These are phyloP conservation scores for Eupsilia transversa DNA, from an alignment of 2,888 invertebrate genomes.

Conservation along the genomic window DNA sequence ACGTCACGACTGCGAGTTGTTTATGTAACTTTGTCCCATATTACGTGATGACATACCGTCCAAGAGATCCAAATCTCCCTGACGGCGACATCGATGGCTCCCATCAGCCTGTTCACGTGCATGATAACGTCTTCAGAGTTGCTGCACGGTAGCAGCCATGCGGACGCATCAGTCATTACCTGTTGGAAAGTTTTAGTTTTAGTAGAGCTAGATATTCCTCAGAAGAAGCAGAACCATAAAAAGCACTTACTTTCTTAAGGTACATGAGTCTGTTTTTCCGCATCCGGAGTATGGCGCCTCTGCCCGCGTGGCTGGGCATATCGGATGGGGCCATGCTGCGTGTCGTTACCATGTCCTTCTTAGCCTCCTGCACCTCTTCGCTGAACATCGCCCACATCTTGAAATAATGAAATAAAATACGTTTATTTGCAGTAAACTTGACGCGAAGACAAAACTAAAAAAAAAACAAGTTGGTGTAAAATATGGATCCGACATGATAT, in stretches of 20 bases:
- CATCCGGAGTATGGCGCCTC: constrained; percentile 92
- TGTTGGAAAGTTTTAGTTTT: constrained; percentile 68
- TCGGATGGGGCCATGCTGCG: constrained; percentile 91
- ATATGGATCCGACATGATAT: too few species aligned
- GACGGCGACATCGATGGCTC: constrained; percentile 90
- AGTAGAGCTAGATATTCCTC: too few species aligned
- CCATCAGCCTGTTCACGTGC: constrained; percentile 92
- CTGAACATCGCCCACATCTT: constrained; percentile 94
- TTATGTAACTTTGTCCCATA: background rate
- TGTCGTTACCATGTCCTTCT: constrained; percentile 92
- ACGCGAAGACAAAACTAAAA: background rate
- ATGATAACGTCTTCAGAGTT: constrained; percentile 93
- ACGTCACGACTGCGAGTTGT: background rate
- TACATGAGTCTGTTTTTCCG: constrained; percentile 92
- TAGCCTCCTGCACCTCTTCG: constrained; percentile 93
- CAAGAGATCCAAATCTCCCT: constrained; percentile 86
- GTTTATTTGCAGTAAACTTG: background rate
- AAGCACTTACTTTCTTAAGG: constrained; percentile 88
- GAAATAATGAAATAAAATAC: background rate
- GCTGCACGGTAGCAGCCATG: constrained; percentile 94
- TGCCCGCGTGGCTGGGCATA: constrained; percentile 93
- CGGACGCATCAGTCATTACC: constrained; percentile 92
- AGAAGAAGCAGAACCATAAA: background rate
- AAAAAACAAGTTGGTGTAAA: background rate
- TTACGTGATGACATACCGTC: constrained; percentile 78